Base-by-base conservation (phyloP, 2,888 invertebrate species). In the Polymixis lichenea region DNA sequence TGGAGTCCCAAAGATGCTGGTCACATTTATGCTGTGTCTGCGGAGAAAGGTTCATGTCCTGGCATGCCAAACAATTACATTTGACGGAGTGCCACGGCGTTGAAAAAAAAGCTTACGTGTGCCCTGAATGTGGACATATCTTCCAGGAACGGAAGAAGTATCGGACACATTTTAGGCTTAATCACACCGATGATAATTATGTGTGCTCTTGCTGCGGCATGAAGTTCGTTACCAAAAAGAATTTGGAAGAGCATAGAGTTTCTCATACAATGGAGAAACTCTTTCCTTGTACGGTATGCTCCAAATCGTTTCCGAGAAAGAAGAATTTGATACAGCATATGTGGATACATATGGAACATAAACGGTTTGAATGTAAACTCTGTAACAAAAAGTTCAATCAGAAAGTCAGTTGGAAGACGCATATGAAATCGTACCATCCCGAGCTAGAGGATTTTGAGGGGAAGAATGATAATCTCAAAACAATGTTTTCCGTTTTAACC, bases 191-290 rank as follows among this genome's bases (percentile, higher is more conserved):
- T 65, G 94, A 95, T 25, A 94, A 93, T 53, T 94, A 89, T 28
- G 89, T 92, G 0, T 96, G 96, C 75, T 91, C 95, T 0, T 94
- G 93, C 72, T 96, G 96, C 58, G 95, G 94, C 0, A 87, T 93
- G 65, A 95, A 95, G 67, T 96, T 95, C 72, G 93, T 92, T 13
- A 92, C 94, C 0, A 93, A 94, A 84, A 90, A 92, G 38, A 91
- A 89, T 55, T 86, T 95, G 11, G 93, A 94, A 38, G 95, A 97
- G 19, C 97, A 97, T 78, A 93, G 94, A 71, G 95, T 97, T 8
- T 95, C 95, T 1, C 97, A 97, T 83, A 97, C 97, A 8, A 95
- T 96, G 82, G 97, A 97, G 76, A 97, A 96, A 72, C 89, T 94
- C 1, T 96, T 94, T 61, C 93, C 95, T 0, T 97, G 97, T 84